Evolutionary conservation across 2,888 invertebrate genomes (phyloP).

Genomic region (Anagyrus pseudococci): DNA sequence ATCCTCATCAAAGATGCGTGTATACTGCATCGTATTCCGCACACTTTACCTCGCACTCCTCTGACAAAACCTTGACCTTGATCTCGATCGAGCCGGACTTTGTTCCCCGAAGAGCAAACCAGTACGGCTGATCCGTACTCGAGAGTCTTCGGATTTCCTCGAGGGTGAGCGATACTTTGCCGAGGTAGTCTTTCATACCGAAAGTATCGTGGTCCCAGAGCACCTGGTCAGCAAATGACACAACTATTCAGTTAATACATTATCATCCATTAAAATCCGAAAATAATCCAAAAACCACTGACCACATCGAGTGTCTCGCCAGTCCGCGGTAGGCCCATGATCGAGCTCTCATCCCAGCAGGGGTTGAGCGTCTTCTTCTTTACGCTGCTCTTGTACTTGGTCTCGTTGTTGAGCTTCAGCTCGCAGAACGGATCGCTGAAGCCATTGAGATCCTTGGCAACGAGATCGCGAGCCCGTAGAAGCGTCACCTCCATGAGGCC

Average conservation of each 20-base stretch:
- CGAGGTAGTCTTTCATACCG: slow-evolving; percentile 65
- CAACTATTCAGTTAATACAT: neutral
- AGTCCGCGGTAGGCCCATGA: slow-evolving; percentile 61
- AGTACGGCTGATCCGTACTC: slow-evolving; percentile 59
- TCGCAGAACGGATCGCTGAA: slow-evolving; percentile 67
- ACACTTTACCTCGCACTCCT: slow-evolving; percentile 55
- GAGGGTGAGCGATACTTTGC: slow-evolving; percentile 61
- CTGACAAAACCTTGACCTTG: slow-evolving; percentile 60
- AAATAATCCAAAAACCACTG: slow-evolving; percentile 41
- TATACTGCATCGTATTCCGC: neutral
- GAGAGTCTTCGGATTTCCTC: slow-evolving; percentile 63
- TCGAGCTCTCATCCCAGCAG: slow-evolving; percentile 65
- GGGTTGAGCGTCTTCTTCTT: slow-evolving; percentile 66
- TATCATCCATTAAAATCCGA: neutral
- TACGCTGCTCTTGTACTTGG: slow-evolving; percentile 63
- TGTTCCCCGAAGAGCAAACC: slow-evolving; percentile 62
- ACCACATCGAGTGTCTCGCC: slow-evolving; percentile 63
- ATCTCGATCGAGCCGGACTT: slow-evolving; percentile 64
- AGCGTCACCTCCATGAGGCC: slow-evolving; percentile 64
- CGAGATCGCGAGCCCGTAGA: slow-evolving; percentile 62
- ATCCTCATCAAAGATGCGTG: too few relatives aligned
- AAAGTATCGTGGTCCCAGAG: slow-evolving; percentile 66
- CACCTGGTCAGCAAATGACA: slow-evolving; percentile 50
- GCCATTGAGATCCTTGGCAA: slow-evolving; percentile 66
- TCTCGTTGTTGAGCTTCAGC: slow-evolving; percentile 62